These are phyloP conservation scores for Drosophila fulvimacula DNA, from an alignment of 2,888 invertebrate genomes.

Conservation along the genomic window DNA sequence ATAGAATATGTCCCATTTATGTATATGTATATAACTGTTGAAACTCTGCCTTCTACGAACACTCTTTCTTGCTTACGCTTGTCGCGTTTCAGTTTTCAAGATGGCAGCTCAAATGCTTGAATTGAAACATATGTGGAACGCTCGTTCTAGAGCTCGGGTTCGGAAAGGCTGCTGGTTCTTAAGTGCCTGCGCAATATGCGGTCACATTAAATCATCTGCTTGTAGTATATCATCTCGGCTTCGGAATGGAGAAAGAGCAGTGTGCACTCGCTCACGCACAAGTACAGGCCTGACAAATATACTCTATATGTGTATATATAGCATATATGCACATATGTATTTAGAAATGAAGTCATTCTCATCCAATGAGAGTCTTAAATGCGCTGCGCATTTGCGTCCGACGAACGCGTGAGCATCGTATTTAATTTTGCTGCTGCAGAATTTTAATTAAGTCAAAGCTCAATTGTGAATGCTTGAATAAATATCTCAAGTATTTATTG, in stretches of 20 bases:
- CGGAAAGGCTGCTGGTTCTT: slow-evolving; percentile 22
- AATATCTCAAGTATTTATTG: not conserved
- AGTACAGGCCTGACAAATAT: slow-evolving; percentile 67
- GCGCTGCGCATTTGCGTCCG: slow-evolving; percentile 31
- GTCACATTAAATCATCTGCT: slow-evolving; percentile 81
- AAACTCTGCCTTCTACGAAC: not conserved
- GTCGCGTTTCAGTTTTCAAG: slow-evolving; percentile 64
- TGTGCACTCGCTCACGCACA: slow-evolving; percentile 39
- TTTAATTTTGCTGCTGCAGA: slow-evolving; percentile 17
- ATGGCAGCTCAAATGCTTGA: slow-evolving; percentile 66
- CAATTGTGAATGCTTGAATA: slow-evolving; percentile 1
- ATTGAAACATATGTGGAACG: slow-evolving; percentile 71
- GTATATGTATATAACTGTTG: not conserved
- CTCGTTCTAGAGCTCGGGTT: slow-evolving; percentile 32
- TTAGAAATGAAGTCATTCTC: slow-evolving; percentile 65
- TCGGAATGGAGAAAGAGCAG: slow-evolving; percentile 37
- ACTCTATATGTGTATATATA: slow-evolving; percentile 13
- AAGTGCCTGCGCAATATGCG: slow-evolving; percentile 66
- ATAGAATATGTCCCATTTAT: not conserved
- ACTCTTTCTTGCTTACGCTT: not conserved
- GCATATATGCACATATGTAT: slow-evolving; percentile 11
- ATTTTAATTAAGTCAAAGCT: slow-evolving; percentile 9
- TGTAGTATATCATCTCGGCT: slow-evolving; percentile 69
- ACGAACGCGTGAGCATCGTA: slow-evolving; percentile 1
- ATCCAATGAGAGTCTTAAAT: slow-evolving; percentile 49